Percentiles rank a stretch among this genome's conserved stretches.
Conservation (phyloP, 2,797 vertebrate species). For the Rachycentron canadum region DNA sequence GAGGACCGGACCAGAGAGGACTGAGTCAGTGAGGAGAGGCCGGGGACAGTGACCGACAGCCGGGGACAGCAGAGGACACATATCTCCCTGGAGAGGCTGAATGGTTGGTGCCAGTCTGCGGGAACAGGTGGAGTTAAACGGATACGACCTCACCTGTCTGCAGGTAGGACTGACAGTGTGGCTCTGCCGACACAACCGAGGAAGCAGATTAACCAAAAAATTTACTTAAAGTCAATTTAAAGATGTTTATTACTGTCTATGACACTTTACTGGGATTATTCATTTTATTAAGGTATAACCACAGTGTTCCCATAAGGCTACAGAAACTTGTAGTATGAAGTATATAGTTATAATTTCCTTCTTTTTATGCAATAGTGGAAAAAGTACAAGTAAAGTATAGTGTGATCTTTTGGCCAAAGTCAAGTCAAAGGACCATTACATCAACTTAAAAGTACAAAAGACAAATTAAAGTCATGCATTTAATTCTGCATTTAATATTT, state of each 20-base stretch:
- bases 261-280: neutral
- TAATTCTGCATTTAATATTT: neutral
- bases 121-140: conserved; percentile 38
- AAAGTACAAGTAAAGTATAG: no score
- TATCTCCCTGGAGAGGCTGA: conserved; percentile 25
- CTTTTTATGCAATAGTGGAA: neutral
- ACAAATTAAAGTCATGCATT: neutral
- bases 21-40: neutral
- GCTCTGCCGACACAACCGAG: no score
- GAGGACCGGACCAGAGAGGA: conserved; percentile 17
- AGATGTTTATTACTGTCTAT: neutral
- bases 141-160: conserved; percentile 59
- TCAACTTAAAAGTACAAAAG: neutral
- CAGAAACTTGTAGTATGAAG: neutral
- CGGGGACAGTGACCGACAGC: conserved; percentile 2
- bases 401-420: neutral
- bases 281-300: neutral
- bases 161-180: conserved; percentile 63
- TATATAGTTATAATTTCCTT: neutral
- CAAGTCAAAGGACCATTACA: neutral
- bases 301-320: neutral
- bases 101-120: conserved; percentile 30
- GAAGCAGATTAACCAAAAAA: no score
- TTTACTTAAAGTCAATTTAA: neutral
- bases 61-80: conserved; percentile 15